A percentile compares a stretch with the other conserved stretches of the same genome.
These are phyloP conservation scores for Mythimna loreyi DNA, from an alignment of 2,888 invertebrate species.

Conservation along the genomic window DNA sequence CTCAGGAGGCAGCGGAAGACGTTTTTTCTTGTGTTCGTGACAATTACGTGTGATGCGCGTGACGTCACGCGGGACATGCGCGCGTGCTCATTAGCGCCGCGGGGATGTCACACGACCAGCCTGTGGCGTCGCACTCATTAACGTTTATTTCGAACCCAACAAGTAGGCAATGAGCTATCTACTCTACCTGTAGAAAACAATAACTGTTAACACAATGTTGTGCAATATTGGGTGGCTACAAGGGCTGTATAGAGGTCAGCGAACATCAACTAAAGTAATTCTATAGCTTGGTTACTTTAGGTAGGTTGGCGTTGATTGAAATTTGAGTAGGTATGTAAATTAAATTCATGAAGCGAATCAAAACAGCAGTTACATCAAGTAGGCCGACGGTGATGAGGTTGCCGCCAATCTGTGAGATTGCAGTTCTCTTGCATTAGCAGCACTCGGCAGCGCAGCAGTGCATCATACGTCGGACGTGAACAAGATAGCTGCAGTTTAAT, in stretches of 20 bases:
- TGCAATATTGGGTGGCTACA: background rate
- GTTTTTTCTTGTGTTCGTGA: constrained; percentile 62
- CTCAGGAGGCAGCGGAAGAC: constrained; percentile 11
- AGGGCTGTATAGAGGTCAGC: background rate
- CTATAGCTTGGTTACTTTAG: background rate
- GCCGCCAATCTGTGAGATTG: constrained; percentile 50
- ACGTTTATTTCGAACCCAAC: constrained; percentile 11
- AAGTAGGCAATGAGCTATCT: background rate
- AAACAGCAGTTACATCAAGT: constrained; percentile 23
- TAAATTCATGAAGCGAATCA: constrained; percentile 4
- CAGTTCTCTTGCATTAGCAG: constrained; percentile 21
- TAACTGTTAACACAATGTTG: background rate
- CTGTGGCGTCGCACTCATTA: constrained; percentile 27
- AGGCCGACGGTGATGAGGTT: constrained; percentile 35
- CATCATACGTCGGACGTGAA: constrained; percentile 18
- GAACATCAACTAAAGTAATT: background rate
- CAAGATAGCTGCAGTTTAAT: constrained; percentile 54
- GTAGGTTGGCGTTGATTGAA: constrained; percentile 6
- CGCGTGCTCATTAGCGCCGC: constrained; percentile 56
- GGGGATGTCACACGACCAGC: background rate
- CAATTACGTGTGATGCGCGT: constrained; percentile 63
- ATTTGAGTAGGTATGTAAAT: too few species aligned
- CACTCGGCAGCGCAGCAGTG: background rate
- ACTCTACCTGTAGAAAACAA: too few species aligned
- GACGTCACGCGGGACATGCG: constrained; percentile 48